These are phyloP conservation scores for Drosophila nr. fundita DNA, from an alignment of 2,888 invertebrate species.

Conservation along the genomic window DNA sequence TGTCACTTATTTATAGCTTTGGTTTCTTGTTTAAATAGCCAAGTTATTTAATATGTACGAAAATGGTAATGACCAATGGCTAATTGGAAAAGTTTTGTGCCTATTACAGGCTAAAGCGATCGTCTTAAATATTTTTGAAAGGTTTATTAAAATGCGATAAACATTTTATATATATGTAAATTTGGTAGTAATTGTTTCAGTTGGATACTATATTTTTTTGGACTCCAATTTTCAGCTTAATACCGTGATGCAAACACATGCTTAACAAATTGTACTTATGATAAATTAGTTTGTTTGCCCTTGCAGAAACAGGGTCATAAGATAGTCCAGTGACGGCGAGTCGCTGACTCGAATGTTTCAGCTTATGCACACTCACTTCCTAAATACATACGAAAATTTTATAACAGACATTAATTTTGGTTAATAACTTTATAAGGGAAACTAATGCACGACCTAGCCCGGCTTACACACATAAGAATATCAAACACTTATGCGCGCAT, in stretches of 20 bases:
- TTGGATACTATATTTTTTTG: background rate
- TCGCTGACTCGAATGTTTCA: constrained; percentile 37
- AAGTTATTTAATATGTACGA: background rate
- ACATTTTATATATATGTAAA: background rate
- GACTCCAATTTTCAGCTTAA: background rate
- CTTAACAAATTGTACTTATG: constrained; percentile 9
- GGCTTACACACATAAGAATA: constrained; percentile 34
- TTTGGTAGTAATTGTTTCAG: background rate
- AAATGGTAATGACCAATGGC: background rate
- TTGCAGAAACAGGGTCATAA: constrained; percentile 11
- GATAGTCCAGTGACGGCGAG: constrained; percentile 12
- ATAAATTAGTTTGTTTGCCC: constrained; percentile 1
- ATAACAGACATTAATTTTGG: constrained; percentile 78
- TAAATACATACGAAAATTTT: constrained; percentile 73
- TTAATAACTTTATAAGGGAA: constrained; percentile 75
- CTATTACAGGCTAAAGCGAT: background rate
- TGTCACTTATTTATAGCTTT: background rate
- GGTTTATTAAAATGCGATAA: background rate
- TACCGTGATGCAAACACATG: constrained; percentile 1
- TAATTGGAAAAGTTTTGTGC: constrained; percentile 55
- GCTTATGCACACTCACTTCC: constrained; percentile 70
- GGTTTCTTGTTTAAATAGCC: constrained; percentile 1
- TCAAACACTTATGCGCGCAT: constrained; percentile 47
- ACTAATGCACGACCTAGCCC: constrained; percentile 47
- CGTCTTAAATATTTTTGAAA: background rate